Conservation (phyloP, 2,888 invertebrate genomes). For the Eilema caniola region DNA sequence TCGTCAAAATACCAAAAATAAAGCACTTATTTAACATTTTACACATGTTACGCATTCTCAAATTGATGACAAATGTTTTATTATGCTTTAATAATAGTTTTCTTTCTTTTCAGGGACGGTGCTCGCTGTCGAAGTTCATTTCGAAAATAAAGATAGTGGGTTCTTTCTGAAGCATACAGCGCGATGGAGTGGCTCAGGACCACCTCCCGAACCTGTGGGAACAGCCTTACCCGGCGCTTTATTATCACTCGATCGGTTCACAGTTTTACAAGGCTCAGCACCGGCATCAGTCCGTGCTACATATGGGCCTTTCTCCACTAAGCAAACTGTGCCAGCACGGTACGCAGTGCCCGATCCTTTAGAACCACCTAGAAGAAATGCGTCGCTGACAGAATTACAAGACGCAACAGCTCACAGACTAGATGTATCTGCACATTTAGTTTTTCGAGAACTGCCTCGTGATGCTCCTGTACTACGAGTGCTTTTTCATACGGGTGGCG, state of each 20-base stretch:
- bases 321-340: conserved; percentile 96
- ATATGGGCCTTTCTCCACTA: conserved; percentile 98
- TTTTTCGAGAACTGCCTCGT: conserved; percentile 94
- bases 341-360: conserved; percentile 95
- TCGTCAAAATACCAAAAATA: conserved; percentile 69
- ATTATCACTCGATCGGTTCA: conserved; percentile 95
- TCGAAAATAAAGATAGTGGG: conserved; percentile 96
- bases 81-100: conserved; percentile 54
- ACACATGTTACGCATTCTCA: conserved; percentile 64
- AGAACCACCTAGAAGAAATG: conserved; percentile 88
- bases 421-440: conserved; percentile 97
- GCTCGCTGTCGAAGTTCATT: conserved; percentile 94
- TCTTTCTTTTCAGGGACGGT: conserved; percentile 88
- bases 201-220: conserved; percentile 79
- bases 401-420: conserved; percentile 91
- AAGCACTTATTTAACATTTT: conserved; percentile 73
- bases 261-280: conserved; percentile 96
- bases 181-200: conserved; percentile 89
- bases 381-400: conserved; percentile 86
- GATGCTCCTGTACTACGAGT: conserved; percentile 97
- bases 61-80: conserved; percentile 56
- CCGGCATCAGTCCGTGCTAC: conserved; percentile 96
- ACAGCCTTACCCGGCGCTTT: conserved; percentile 89
- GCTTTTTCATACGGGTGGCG: conserved; percentile 96
- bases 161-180: conserved; percentile 95